phyloP scores from a whole-genome alignment of 2,797 vertebrate genomes.

The Discoglossus pictus region DNA sequence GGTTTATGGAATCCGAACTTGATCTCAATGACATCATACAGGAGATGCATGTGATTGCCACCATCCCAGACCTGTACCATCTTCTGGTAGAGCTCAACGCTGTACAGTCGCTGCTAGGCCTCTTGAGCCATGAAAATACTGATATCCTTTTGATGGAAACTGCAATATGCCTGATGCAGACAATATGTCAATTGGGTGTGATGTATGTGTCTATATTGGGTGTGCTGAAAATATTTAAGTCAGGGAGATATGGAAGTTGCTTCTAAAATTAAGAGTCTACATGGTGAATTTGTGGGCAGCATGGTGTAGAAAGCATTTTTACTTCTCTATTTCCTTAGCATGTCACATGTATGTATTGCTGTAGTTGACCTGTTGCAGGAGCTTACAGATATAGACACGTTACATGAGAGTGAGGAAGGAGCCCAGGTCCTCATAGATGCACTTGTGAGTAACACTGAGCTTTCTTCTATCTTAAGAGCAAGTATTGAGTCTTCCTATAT shows the following conservation, averaged over 20 bases:
- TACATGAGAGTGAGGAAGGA: constrained; percentile 96
- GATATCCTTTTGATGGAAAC: constrained; percentile 85
- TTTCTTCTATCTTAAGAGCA: neutral
- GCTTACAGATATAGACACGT: constrained; percentile 94
- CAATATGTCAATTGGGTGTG: constrained; percentile 6
- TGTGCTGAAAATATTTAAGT: too few relatives aligned
- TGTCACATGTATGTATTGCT: constrained; percentile 92
- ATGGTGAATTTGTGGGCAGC: too few relatives aligned
- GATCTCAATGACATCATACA: constrained; percentile 98
- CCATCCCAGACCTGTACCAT: constrained; percentile 95
- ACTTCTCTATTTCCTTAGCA: constrained; percentile 20
- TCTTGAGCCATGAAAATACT: constrained; percentile 95
- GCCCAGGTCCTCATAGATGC: constrained; percentile 81
- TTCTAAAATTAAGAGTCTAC: too few relatives aligned
- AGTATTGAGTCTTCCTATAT: too few relatives aligned
- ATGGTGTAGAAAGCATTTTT: neutral
- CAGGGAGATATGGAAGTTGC: too few relatives aligned
- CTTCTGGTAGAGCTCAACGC: constrained; percentile 95
- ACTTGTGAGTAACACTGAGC: constrained; percentile 64
- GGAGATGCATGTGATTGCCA: constrained; percentile 96
- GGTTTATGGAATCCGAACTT: constrained; percentile 98
- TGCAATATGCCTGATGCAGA: neutral
- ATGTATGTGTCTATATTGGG: neutral
- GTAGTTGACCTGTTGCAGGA: constrained; percentile 97
- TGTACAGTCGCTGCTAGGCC: constrained; percentile 88